Conservation (phyloP, 2,113 vertebrate species). For the Nansenia antarctica region DNA sequence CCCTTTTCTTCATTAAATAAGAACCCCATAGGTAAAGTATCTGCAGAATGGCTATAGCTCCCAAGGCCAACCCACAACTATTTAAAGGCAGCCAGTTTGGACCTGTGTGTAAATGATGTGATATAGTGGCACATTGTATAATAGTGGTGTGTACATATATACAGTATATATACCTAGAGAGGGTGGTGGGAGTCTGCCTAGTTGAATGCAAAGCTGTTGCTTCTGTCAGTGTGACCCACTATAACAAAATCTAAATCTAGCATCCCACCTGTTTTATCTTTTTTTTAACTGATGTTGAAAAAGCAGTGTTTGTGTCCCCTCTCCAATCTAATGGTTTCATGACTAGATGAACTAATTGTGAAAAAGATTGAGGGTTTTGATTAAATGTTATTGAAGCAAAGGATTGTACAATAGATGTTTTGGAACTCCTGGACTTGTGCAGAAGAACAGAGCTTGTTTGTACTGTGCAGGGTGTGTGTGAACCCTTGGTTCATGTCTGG, state of each 20-base stretch:
- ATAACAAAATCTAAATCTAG: background rate
- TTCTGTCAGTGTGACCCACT: constrained; percentile 5
- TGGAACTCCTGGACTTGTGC: background rate
- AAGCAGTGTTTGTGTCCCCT: background rate
- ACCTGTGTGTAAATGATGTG: constrained; percentile 33
- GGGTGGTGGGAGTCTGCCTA: constrained; percentile 5
- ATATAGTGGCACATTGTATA: constrained; percentile 35
- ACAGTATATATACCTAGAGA: background rate
- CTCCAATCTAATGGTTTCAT: background rate
- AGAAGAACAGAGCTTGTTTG: background rate
- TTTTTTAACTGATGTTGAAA: background rate
- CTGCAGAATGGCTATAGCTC: constrained; percentile 2
- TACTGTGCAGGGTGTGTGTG: background rate
- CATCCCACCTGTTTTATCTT: constrained; percentile 1
- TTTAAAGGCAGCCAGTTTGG: constrained; percentile 14
- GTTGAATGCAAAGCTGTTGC: background rate
- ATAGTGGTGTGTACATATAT: constrained; percentile 40
- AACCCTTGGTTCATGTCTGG: background rate
- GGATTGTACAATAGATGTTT: background rate
- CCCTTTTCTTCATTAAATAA: background rate
- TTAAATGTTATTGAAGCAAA: constrained; percentile 10
- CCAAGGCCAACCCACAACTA: constrained; percentile 1
- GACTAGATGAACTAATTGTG: background rate
- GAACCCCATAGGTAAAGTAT: background rate
- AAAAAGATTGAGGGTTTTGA: background rate